Evolutionary conservation across 1,140 invertebrate genomes (phyloP).

Genomic region (Bombus picipes): DNA sequence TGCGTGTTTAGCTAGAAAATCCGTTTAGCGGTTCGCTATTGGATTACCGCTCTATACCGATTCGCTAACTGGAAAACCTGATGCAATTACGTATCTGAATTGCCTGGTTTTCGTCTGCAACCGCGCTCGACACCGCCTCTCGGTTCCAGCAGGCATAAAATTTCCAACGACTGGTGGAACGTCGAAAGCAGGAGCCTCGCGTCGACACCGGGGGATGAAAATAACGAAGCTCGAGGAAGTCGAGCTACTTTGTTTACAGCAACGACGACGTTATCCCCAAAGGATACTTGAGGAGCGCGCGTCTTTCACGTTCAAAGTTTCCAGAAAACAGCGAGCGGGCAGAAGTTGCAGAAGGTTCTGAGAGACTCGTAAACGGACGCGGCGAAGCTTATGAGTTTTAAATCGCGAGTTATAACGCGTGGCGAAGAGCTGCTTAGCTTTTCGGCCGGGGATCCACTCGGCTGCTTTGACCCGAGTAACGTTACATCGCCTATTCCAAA

Average conservation of each 20-base stretch:
- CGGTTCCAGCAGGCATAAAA: neutral
- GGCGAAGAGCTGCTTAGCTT: constrained; percentile 42
- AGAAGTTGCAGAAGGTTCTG: neutral
- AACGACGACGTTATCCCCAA: constrained; percentile 57
- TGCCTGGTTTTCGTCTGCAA: neutral
- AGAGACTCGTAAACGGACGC: constrained; percentile 27
- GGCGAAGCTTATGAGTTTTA: constrained; percentile 64
- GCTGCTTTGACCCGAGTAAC: constrained; percentile 26
- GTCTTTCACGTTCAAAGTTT: constrained; percentile 59
- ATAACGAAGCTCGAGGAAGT: constrained; percentile 53
- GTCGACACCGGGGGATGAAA: constrained; percentile 4
- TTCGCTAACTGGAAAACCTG: neutral
- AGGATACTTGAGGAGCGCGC: constrained; percentile 54
- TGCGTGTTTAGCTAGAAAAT: neutral
- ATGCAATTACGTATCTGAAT: neutral
- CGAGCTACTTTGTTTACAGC: constrained; percentile 62
- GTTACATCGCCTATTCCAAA: neutral
- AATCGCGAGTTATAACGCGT: constrained; percentile 69
- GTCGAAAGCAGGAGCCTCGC: neutral
- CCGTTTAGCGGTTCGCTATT: neutral
- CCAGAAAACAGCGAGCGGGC: neutral
- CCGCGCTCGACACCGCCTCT: neutral
- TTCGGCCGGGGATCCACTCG: constrained; percentile 21
- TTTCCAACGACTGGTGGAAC: neutral
- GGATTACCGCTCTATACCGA: neutral